Conservation (phyloP, 1,140 invertebrate genomes). For the Lanistes nyassanus region DNA sequence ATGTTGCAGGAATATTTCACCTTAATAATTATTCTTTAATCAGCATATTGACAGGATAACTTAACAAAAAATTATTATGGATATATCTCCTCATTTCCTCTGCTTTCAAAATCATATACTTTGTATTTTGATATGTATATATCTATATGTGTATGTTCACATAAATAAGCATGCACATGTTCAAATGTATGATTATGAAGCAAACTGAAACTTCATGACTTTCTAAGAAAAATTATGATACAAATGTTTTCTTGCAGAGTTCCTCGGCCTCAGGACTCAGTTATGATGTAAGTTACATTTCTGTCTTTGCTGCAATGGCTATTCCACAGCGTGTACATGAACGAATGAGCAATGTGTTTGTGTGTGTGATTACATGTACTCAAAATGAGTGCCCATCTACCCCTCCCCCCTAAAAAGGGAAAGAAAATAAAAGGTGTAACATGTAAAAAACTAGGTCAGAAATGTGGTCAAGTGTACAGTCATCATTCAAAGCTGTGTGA, state of each 20-base stretch:
- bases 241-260: slow-evolving; percentile 34
- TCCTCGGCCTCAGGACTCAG: slow-evolving; percentile 39
- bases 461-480: too few species aligned
- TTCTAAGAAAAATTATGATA: background rate
- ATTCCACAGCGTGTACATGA: background rate
- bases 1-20: background rate
- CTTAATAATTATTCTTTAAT: background rate
- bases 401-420: too few species aligned
- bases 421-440: too few species aligned
- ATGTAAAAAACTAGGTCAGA: too few species aligned
- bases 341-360: background rate
- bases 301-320: background rate
- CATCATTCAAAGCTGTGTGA: too few species aligned
- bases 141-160: background rate
- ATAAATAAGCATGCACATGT: background rate
- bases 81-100: background rate
- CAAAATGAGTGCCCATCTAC: too few species aligned
- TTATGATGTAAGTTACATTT: slow-evolving; percentile 36
- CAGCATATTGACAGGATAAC: background rate
- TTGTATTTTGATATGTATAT: too few species aligned
- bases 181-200: background rate
- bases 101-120: background rate
- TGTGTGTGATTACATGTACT: too few species aligned
- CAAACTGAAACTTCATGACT: background rate
- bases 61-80: background rate